Conservation (phyloP, 1,140 invertebrate genomes). For the Sycobia sp. region DNA sequence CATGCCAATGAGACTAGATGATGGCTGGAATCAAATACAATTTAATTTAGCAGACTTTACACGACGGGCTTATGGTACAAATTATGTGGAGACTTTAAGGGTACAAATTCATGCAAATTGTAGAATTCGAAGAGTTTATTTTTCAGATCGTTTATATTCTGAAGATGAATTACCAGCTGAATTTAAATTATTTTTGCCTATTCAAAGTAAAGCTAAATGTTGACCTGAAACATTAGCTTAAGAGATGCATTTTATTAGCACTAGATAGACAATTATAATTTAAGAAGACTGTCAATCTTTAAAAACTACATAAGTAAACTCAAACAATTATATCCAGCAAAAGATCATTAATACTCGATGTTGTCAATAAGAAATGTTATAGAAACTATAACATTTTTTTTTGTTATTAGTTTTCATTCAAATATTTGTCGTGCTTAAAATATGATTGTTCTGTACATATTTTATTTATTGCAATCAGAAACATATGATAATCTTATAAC, state of each 20-base stretch:
- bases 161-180: conserved; percentile 99
- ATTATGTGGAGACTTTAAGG: conserved; percentile 97
- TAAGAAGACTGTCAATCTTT: conserved; percentile 4
- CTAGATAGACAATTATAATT: conserved; percentile 19
- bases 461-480: too few relatives aligned
- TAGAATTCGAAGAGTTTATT: conserved; percentile 96
- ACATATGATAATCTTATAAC: too few relatives aligned
- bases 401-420: conserved; percentile 19
- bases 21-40: conserved; percentile 99
- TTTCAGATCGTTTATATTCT: conserved; percentile 97
- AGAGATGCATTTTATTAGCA: background rate
- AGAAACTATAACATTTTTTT: too few relatives aligned
- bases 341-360: background rate
- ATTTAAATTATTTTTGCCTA: conserved; percentile 96
- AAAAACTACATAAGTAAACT: background rate
- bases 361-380: conserved; percentile 15
- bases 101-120: conserved; percentile 99
- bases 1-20: conserved; percentile 97
- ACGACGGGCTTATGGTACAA: conserved; percentile 96
- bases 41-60: conserved; percentile 99
- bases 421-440: too few relatives aligned
- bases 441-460: too few relatives aligned
- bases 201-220: conserved; percentile 79
- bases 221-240: conserved; percentile 35
- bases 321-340: conserved; percentile 4